Percentiles rank a stretch among this genome's conserved stretches.
Evolutionary conservation across 2,888 invertebrate species (phyloP).

Genomic region (Thecophora atra): DNA sequence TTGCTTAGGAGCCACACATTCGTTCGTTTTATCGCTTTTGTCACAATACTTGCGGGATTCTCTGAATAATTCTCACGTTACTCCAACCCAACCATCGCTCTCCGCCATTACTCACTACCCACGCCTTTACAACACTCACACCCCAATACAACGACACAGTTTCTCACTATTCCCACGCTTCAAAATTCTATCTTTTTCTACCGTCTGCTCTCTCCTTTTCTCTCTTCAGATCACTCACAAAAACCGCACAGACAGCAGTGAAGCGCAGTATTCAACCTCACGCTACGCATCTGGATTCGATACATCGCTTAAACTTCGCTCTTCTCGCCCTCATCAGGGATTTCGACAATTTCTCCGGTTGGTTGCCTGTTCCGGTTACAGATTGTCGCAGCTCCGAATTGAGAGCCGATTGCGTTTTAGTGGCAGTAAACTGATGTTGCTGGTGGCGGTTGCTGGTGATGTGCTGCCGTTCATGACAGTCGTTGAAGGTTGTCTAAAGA

Average conservation of each 20-base stretch:
- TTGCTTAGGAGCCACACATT: slow-evolving; percentile 17
- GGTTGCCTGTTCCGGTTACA: slow-evolving; percentile 47
- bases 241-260: slow-evolving; percentile 63
- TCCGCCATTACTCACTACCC: neutral
- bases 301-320: slow-evolving; percentile 73
- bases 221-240: slow-evolving; percentile 66
- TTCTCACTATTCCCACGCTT: too few species aligned
- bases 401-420: neutral
- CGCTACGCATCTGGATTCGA: slow-evolving; percentile 70
- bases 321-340: slow-evolving; percentile 71
- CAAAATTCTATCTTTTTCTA: neutral
- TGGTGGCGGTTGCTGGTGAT: slow-evolving; percentile 4
- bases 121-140: neutral
- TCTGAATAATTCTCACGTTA: neutral
- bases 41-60: neutral
- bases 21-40: slow-evolving; percentile 24
- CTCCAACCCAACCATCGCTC: neutral
- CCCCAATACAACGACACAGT: too few species aligned
- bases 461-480: slow-evolving; percentile 6
- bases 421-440: neutral
- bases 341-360: slow-evolving; percentile 76
- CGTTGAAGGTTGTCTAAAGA: slow-evolving; percentile 15
- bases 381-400: neutral
- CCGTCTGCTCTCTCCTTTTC: too few species aligned
- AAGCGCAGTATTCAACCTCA: slow-evolving; percentile 69